A percentile compares a stretch with the other conserved stretches of the same genome.
These are phyloP conservation scores for Hydrocynus forskahlii DNA, from an alignment of 2,797 vertebrate species.

Conservation along the genomic window DNA sequence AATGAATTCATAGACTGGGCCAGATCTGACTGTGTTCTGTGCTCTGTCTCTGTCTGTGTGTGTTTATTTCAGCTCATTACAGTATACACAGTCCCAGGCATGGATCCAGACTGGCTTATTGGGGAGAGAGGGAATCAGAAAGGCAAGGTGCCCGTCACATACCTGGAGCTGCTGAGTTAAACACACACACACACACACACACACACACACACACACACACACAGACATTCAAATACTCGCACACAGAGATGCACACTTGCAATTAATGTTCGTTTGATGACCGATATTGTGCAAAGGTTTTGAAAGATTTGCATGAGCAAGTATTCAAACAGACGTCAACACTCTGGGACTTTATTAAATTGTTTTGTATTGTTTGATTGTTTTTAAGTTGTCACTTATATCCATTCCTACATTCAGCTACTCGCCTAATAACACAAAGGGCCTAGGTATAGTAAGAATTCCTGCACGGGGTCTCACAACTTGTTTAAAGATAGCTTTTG, in stretches of 20 bases:
- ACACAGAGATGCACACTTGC: constrained; percentile 20
- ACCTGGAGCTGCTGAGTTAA: constrained; percentile 96
- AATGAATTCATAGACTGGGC: neutral
- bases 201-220: constrained; percentile 44
- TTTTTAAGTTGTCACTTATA: neutral
- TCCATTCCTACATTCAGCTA: constrained; percentile 12
- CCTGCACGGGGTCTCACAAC: neutral
- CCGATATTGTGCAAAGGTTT: neutral
- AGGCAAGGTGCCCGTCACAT: constrained; percentile 96
- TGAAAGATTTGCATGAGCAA: constrained; percentile 49
- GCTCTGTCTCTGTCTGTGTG: constrained; percentile 8
- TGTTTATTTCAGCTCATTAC: constrained; percentile 85
- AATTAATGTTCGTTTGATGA: constrained; percentile 13
- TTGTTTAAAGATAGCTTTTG: neutral
- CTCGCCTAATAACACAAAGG: constrained; percentile 10
- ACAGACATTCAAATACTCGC: constrained; percentile 23
- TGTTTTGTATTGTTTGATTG: constrained; percentile 17
- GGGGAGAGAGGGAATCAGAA: constrained; percentile 95
- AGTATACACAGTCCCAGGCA: constrained; percentile 95
- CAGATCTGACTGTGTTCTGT: neutral
- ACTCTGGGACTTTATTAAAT: constrained; percentile 44
- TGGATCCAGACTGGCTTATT: constrained; percentile 97
- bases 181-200: constrained; percentile 39
- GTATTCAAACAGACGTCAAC: constrained; percentile 47
- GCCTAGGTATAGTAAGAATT: neutral